Base-by-base conservation (phyloP, 2,888 invertebrate genomes). In the Aromia moschata region DNA sequence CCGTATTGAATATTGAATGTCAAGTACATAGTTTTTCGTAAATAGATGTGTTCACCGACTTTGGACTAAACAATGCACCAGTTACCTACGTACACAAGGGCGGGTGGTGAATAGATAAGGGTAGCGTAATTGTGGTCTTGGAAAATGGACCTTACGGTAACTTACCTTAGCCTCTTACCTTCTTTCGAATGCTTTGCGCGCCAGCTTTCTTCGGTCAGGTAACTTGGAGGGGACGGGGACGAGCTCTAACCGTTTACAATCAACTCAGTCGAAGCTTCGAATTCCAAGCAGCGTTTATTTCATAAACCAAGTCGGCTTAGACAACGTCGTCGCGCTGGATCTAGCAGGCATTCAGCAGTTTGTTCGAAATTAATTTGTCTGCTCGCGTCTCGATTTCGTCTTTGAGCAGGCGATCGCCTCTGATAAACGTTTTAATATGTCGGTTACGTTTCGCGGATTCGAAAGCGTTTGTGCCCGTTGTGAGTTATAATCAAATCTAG, bases 211-310 rank as follows among this genome's bases (percentile, higher is more conserved):
- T 62, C 57, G 73, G 74, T 68, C 74, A 77, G 75, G 75, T 76
- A 73, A 68, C 68, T 65, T 63, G 65, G 73, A 54, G 73, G 73
- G 70, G 73, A 51, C 65, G 67, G 72, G 69, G 59, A 70, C 64
- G 71, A 58, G 56, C 68, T 53, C 69, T 69, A 76, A 76, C 76
- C 76, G 76, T 76, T 77, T 68, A 53, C 52, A 55, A 54, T 54
- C 57, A 49, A 59, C 59, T 62, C 51, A 56, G 56, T 74, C 70
- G 70, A 66, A 65, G 72, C 69, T 69, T 70, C 74, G 73, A 75
- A 76, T 77, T 76, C 75, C 72, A 68, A 62, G 53, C 62, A 66
- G 62, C 65, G 60, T 70, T 74, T 65, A 74, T 72, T 74, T 73
- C 70, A 72, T 68, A 69, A 70, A 70, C 64, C 66, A 68, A 70